These are phyloP conservation scores for Zoanthus gigantus DNA, from an alignment of 92 coral and sea anemone species.

Conservation along the genomic window DNA sequence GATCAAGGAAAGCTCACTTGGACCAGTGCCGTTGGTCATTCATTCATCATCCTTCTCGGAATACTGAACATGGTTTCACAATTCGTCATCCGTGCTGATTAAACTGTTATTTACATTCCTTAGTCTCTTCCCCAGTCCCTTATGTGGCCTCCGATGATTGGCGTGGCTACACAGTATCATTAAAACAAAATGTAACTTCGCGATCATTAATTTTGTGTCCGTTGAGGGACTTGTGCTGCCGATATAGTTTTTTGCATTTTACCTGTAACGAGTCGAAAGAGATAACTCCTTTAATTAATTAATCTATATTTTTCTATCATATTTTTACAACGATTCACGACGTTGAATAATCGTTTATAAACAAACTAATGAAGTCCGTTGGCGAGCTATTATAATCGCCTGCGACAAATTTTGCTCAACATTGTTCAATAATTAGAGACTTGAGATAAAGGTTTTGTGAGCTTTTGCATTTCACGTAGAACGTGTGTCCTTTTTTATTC, in stretches of 20 bases:
- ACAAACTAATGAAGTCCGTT: too few relatives aligned
- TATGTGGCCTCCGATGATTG: neutral
- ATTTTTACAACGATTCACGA: too few relatives aligned
- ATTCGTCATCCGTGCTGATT: conserved; percentile 54
- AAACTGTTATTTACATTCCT: neutral
- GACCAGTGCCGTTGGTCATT: conserved; percentile 73
- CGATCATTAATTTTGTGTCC: neutral
- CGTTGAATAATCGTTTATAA: too few relatives aligned
- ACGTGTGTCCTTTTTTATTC: too few relatives aligned
- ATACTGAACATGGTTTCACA: conserved; percentile 87
- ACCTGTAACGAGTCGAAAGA: too few relatives aligned
- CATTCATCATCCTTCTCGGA: conserved; percentile 74
- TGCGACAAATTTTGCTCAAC: too few relatives aligned
- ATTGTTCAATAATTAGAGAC: too few relatives aligned
- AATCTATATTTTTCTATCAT: too few relatives aligned
- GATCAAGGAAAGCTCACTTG: conserved; percentile 61
- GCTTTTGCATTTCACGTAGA: too few relatives aligned
- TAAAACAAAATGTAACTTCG: neutral
- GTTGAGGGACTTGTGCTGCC: neutral
- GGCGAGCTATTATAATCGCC: too few relatives aligned
- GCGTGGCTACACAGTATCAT: neutral
- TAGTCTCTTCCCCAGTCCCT: neutral
- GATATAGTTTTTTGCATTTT: neutral
- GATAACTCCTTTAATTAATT: too few relatives aligned
- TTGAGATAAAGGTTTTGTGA: too few relatives aligned